Base-by-base conservation (phyloP, 2,797 vertebrate genomes). In the Podarcis siculus region DNA sequence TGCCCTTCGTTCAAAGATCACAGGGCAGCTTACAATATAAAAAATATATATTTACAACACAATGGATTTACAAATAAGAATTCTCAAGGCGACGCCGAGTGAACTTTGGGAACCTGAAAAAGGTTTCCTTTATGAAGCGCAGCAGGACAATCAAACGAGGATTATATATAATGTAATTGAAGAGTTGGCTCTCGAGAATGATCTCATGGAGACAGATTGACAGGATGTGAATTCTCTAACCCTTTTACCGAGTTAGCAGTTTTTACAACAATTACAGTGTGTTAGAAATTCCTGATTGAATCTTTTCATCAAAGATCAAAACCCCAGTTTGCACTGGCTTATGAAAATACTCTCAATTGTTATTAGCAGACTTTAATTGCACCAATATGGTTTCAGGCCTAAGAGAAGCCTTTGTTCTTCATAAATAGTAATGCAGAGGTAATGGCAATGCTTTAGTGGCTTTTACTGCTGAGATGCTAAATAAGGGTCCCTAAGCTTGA, bases 401-500 rank as follows among this genome's bases (percentile, higher is more conserved):
- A 94, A 93, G 92, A 92, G 95, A 93, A 79, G 30, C 76, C 92
- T 95, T 95, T 93, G 92, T 95, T 96, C 94, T 94, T 90, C 83
- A 92, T 90, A 86, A 93, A 91, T 88, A 92, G 79, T 61, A 86
- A 95, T 90, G 90, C 78, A 91, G 94, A 92, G 90, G 94, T 90
- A 95, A 94, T 90, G 91, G 88, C 86, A 91, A 90, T 89, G 86
- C 92, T 92, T 92, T 78, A 94, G 87, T 3, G 79, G 93, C 67
- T 95, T 95, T 94, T 89, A 86, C 89, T 92, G 89, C 94, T 93
- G 94, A 88, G 92, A 93, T 93, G 92, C 92, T 92, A 92, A 95
- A 39, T 93, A 92, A 87, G 58, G 88, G 73, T 93, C 87, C 91
- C 90, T 95, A 93, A 95, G 93, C 94, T 95, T 94, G 90, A 90